These are phyloP conservation scores for Schizotus pectinicornis DNA, from an alignment of 2,888 invertebrate species.

Conservation along the genomic window DNA sequence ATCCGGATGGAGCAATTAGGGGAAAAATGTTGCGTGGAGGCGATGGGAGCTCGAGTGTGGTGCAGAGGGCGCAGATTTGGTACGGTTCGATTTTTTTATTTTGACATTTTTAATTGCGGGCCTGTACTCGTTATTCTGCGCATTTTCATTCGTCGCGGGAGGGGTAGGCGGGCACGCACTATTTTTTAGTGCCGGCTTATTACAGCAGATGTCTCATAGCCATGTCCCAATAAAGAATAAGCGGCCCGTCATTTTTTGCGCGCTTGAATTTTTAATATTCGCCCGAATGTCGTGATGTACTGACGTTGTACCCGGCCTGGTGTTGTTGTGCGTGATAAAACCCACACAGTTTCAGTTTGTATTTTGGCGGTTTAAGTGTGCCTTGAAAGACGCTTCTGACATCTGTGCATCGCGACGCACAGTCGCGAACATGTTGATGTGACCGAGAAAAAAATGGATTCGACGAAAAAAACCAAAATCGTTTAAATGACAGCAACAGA, in stretches of 20 bases:
- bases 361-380: conserved; percentile 51
- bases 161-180: conserved; percentile 65
- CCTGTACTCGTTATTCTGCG: conserved; percentile 65
- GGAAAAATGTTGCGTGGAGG: no score
- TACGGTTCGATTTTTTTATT: conserved; percentile 57
- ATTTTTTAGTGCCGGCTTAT: conserved; percentile 70
- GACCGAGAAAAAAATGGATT: conserved; percentile 39
- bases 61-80: conserved; percentile 31
- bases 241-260: conserved; percentile 58
- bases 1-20: conserved; percentile 1
- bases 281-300: conserved; percentile 53
- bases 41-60: background rate
- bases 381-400: conserved; percentile 41
- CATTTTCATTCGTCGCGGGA: conserved; percentile 63
- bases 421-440: conserved; percentile 38
- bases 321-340: conserved; percentile 29
- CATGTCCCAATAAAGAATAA: conserved; percentile 62
- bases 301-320: conserved; percentile 43
- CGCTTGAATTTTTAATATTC: conserved; percentile 60
- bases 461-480: conserved; percentile 34
- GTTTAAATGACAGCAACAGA: conserved; percentile 39
- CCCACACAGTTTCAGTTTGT: conserved; percentile 35
- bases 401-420: conserved; percentile 37
- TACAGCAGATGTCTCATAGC: conserved; percentile 70
- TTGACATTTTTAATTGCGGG: conserved; percentile 66